A percentile compares a stretch with the other conserved stretches of the same genome.
phyloP scores from a whole-genome alignment of 2,113 vertebrate species.

The Cebus imitator region DNA sequence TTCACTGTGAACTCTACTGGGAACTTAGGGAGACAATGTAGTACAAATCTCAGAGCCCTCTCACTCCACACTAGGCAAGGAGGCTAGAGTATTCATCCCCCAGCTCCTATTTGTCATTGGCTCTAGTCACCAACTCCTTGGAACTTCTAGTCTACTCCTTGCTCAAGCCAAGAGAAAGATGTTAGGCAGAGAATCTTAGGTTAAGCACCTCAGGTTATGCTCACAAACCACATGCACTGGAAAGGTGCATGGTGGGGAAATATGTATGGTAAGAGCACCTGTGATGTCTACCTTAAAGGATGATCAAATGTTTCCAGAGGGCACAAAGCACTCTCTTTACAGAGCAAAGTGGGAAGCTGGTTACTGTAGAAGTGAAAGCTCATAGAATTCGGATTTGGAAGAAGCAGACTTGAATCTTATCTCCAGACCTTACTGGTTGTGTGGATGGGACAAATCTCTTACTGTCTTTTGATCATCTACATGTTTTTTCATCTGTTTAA shows the following conservation, averaged over 20 bases:
- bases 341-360: not conserved
- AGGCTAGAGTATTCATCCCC: not conserved
- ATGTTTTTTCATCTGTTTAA: not conserved
- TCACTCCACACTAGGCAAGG: no score
- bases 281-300: not conserved
- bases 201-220: not conserved
- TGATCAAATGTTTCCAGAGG: not conserved
- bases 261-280: not conserved
- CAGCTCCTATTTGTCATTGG: not conserved
- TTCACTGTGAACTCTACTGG: not conserved
- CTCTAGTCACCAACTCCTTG: not conserved
- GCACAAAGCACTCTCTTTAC: not conserved
- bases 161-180: not conserved
- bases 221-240: not conserved
- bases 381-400: not conserved
- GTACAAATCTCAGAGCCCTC: not conserved
- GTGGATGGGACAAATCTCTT: not conserved
- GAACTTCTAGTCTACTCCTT: not conserved
- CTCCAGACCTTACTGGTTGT: not conserved
- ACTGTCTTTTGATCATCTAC: not conserved
- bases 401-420: not conserved
- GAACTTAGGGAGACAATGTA: not conserved
- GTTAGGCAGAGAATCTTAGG: not conserved
- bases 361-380: not conserved
- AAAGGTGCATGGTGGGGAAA: not conserved